Percentiles rank a stretch among this genome's conserved stretches.
These are phyloP conservation scores for Lampris incognitus DNA, from an alignment of 2,113 vertebrate species.

Conservation along the genomic window DNA sequence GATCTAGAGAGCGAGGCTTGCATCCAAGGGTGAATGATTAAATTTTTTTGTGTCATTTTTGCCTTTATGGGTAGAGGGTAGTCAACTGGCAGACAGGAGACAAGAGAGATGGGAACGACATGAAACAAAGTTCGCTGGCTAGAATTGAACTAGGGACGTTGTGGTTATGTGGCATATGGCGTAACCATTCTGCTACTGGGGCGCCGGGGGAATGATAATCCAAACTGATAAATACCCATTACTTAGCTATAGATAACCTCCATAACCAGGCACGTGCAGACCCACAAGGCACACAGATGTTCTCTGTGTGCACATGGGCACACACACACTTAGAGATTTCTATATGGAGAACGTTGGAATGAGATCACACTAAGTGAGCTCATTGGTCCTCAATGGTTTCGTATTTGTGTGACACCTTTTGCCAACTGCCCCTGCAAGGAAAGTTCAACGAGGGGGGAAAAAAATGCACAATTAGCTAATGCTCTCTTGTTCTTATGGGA, in stretches of 20 bases:
- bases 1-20: constrained; percentile 22
- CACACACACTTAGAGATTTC: neutral
- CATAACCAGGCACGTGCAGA: neutral
- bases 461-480: constrained; percentile 54
- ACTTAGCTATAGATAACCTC: neutral
- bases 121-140: too few relatives aligned
- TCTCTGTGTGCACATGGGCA: neutral
- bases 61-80: too few relatives aligned
- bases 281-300: neutral
- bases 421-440: constrained; percentile 26
- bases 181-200: too few relatives aligned
- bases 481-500: constrained; percentile 34
- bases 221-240: constrained; percentile 23
- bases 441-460: constrained; percentile 29
- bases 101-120: too few relatives aligned
- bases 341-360: constrained; percentile 9
- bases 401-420: constrained; percentile 15
- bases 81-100: too few relatives aligned
- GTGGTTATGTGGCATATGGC: too few relatives aligned
- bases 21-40: constrained; percentile 27
- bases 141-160: too few relatives aligned
- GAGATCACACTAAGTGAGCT: constrained; percentile 41
- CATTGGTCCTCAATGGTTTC: constrained; percentile 28
- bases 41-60: neutral
- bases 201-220: too few relatives aligned